Percentiles rank a stretch among this genome's conserved stretches.
Evolutionary conservation across 2,797 vertebrate genomes (phyloP).

Genomic region (Odontamblyopus rebecca): DNA sequence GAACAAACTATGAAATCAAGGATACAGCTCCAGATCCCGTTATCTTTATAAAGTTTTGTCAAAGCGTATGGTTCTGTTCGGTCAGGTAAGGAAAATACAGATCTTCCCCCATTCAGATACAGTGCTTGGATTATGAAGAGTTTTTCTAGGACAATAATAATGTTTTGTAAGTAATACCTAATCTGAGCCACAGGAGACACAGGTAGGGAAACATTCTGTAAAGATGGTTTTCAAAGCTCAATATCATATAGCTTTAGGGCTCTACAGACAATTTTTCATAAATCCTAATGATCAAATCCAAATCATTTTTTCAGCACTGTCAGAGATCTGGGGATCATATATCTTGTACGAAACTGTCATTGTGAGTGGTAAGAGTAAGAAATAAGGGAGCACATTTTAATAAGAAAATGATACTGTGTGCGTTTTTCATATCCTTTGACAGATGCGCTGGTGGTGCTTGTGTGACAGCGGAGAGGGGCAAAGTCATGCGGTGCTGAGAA

Average conservation of each 20-base stretch:
- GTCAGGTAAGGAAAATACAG: too few species aligned
- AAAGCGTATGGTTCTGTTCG: too few species aligned
- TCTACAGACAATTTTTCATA: constrained; percentile 2
- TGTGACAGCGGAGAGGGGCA: constrained; percentile 49
- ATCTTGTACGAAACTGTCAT: constrained; percentile 53
- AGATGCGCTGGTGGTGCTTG: constrained; percentile 49
- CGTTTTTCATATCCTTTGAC: constrained; percentile 68
- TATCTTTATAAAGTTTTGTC: too few species aligned
- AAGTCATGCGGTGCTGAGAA: constrained; percentile 22
- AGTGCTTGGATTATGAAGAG: too few species aligned
- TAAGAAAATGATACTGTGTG: constrained; percentile 56
- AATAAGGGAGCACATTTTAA: constrained; percentile 57
- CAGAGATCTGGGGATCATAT: constrained; percentile 43
- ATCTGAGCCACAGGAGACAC: not conserved
- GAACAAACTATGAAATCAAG: too few species aligned
- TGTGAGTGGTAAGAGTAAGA: constrained; percentile 24
- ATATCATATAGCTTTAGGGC: not conserved
- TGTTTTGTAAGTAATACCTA: not conserved
- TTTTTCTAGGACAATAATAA: too few species aligned
- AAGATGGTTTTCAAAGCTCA: constrained; percentile 20
- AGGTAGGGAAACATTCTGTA: constrained; percentile 3
- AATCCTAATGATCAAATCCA: constrained; percentile 22
- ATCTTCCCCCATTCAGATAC: too few species aligned
- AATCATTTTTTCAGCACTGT: constrained; percentile 55
- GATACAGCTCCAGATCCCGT: too few species aligned